Evolutionary conservation across 2,888 invertebrate species (phyloP).

Genomic region (Thymelicus lineola): DNA sequence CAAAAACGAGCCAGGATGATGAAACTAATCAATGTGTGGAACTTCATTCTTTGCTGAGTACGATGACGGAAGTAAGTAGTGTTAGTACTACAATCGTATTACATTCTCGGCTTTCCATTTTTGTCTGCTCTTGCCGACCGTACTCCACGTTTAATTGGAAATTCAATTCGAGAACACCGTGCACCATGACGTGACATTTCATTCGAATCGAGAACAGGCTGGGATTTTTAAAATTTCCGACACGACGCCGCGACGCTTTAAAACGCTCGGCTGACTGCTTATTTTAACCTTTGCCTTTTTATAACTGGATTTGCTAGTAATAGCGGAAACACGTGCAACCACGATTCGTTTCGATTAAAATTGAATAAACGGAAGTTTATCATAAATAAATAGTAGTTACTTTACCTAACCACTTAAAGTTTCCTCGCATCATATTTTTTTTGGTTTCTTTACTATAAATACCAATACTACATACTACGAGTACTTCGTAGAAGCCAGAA

Average conservation of each 20-base stretch:
- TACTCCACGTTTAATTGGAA: conserved; percentile 49
- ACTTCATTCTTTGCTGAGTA: too few relatives aligned
- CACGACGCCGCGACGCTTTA: conserved; percentile 18
- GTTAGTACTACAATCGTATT: neutral
- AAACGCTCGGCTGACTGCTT: conserved; percentile 26
- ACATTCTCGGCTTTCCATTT: conserved; percentile 14
- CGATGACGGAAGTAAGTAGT: neutral
- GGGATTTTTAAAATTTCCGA: conserved; percentile 26
- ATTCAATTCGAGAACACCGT: conserved; percentile 49
- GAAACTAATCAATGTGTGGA: too few relatives aligned
- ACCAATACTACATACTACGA: too few relatives aligned
- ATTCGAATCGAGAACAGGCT: conserved; percentile 41
- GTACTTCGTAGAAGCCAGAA: too few relatives aligned
- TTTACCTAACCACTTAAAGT: too few relatives aligned
- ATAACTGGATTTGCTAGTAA: neutral
- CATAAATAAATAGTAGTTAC: too few relatives aligned
- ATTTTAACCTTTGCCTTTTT: conserved; percentile 29
- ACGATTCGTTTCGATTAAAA: neutral
- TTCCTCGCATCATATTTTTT: too few relatives aligned
- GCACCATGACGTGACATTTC: conserved; percentile 45
- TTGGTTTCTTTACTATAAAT: too few relatives aligned
- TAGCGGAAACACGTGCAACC: neutral
- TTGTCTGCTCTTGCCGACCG: conserved; percentile 32
- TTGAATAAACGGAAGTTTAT: conserved; percentile 5
- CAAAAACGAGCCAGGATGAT: too few relatives aligned